Conservation (phyloP, 1,140 invertebrate species). For the Asobara japonica region DNA sequence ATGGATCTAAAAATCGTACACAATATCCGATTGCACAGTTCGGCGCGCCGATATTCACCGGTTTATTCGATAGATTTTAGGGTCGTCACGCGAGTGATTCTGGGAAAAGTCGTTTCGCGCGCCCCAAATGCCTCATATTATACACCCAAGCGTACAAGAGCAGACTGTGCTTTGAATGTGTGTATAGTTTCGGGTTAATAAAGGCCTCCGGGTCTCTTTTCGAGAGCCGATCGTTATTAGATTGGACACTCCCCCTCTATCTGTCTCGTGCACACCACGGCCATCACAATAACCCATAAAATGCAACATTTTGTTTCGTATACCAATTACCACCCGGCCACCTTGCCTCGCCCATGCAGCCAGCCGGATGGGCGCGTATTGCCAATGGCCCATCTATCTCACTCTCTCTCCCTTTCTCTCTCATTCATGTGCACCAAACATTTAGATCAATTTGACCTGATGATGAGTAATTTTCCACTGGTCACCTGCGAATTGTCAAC, state of each 20-base stretch:
- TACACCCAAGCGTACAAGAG: background rate
- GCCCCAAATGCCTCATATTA: constrained; percentile 34
- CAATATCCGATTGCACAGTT: background rate
- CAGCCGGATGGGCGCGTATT: constrained; percentile 26
- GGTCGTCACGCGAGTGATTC: constrained; percentile 65
- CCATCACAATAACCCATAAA: constrained; percentile 66
- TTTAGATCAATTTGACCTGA: background rate
- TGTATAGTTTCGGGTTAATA: constrained; percentile 59
- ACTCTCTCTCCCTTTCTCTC: background rate
- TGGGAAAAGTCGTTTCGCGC: constrained; percentile 64
- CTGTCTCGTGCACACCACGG: constrained; percentile 40
- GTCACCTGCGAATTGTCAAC: background rate
- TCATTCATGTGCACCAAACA: background rate
- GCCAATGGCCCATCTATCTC: background rate
- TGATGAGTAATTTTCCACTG: background rate
- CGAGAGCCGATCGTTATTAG: constrained; percentile 62
- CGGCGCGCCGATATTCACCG: background rate
- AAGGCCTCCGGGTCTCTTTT: constrained; percentile 54
- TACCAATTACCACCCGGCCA: constrained; percentile 56
- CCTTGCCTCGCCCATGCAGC: constrained; percentile 33
- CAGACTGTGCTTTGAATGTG: constrained; percentile 19
- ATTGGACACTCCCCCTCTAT: constrained; percentile 60
- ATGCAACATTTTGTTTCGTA: constrained; percentile 61
- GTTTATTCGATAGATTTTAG: constrained; percentile 57
- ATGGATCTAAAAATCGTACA: background rate